Base-by-base conservation (phyloP, 2,797 vertebrate genomes). In the Paguma larvata region DNA sequence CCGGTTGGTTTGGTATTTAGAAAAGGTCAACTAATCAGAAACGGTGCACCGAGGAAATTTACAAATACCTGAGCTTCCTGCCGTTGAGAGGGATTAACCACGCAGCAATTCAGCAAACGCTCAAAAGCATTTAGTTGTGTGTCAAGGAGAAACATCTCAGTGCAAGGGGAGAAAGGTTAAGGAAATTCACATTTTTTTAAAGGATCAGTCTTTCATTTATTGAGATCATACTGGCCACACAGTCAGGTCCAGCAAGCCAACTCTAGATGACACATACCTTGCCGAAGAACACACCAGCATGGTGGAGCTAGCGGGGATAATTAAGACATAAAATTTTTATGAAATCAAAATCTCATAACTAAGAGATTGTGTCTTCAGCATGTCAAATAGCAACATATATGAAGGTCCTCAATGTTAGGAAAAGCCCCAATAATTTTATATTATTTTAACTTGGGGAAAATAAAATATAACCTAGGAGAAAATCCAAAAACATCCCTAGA, bases 11-110 rank as follows among this genome's bases (percentile, higher is more conserved):
- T 91, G 79, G 73, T 85, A 67, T 93, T 95, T 94, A 89, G 93
- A 67, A 96, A 97, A 97, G 75, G 70, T 86, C 65, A 97, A n/a
- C 85, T 91, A 82, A 82, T 93, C n/a, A 94, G 86, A 94, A 95
- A 86, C 27, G 51, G 70, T 89, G 25, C n/a, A 41, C 27, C 3
- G 4, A 95, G 84, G 89, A 97, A 94, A 92, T 94, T 91, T 91
- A 41, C 34, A 94, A 90, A 77, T 92, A 91, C 75, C 68, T 75
- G 91, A 93, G 48, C 84, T 97, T 97, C 94, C 97, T 94, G 72
- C 93, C 41, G 19, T 89, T 56, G 59, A 97, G 83, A 78, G 34
- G 89, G 41, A 89, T 97, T 94, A 97, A 89, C 87, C 77, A 82
- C 48, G 68, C 11, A 70, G 79, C 79, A 87, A 83, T 91, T 95